Conservation (phyloP, 30 jellyfish, hydroid and myxozoan genomes). For the Hydractinia echinata region DNA sequence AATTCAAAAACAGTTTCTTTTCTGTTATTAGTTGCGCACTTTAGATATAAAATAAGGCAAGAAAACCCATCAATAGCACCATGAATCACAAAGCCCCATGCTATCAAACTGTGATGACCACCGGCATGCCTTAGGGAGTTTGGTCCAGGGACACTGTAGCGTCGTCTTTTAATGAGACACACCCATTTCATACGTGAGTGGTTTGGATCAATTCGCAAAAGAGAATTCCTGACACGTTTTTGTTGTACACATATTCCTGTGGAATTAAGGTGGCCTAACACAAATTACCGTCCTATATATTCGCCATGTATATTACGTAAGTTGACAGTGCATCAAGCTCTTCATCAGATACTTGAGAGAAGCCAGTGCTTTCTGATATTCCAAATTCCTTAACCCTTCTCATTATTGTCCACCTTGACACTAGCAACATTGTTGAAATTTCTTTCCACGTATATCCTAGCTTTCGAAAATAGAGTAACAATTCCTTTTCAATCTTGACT, state of each 20-base stretch:
- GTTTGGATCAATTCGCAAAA: constrained; percentile 30
- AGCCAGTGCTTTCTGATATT: neutral
- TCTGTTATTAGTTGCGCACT: constrained; percentile 22
- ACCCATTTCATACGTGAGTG: constrained; percentile 30
- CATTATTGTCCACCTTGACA: too few relatives aligned
- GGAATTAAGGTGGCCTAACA: constrained; percentile 11
- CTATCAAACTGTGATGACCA: constrained; percentile 36
- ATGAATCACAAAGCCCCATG: constrained; percentile 34
- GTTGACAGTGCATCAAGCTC: constrained; percentile 16
- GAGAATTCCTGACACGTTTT: constrained; percentile 7
- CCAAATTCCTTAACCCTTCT: too few relatives aligned
- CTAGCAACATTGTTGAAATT: too few relatives aligned
- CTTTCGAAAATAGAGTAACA: too few relatives aligned
- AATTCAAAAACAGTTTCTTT: constrained; percentile 18
- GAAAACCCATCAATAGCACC: constrained; percentile 31
- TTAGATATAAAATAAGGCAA: constrained; percentile 2
- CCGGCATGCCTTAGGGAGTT: constrained; percentile 32
- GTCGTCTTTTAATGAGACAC: constrained; percentile 11
- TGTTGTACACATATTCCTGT: constrained; percentile 24
- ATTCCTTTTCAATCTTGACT: too few relatives aligned
- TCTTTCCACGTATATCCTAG: too few relatives aligned
- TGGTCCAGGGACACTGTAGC: constrained; percentile 34
- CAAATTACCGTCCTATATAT: constrained; percentile 30
- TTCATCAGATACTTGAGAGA: constrained; percentile 34
- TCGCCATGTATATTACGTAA: constrained; percentile 25